Percentiles rank a stretch among this genome's conserved stretches.
Conservation (phyloP, 2,113 vertebrate species). For the Rhinoptilus africanus region DNA sequence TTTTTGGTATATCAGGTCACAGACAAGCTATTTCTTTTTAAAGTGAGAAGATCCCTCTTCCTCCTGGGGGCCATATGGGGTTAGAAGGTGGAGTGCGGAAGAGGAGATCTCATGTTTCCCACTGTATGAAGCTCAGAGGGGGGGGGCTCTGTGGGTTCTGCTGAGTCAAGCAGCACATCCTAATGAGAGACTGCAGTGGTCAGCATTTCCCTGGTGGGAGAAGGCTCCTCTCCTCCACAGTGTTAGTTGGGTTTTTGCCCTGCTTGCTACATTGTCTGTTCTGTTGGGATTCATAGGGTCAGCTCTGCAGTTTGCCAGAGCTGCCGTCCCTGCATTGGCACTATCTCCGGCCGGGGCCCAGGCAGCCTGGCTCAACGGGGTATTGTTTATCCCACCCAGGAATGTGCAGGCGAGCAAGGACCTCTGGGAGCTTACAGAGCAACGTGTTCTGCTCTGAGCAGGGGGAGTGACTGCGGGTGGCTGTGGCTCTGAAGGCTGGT, state of each 20-base stretch:
- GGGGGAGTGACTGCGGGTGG: neutral
- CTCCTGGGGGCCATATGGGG: neutral
- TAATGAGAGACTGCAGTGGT: neutral
- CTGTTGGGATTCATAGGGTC: neutral
- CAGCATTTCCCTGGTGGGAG: neutral
- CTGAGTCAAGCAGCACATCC: neutral
- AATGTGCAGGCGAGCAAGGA: neutral
- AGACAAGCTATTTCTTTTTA: neutral
- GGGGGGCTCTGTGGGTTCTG: neutral
- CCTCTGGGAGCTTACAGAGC: neutral
- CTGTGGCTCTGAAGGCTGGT: neutral
- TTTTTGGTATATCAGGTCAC: neutral
- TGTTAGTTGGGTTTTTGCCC: neutral
- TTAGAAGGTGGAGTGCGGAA: neutral
- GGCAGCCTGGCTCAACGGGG: neutral
- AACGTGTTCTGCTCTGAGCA: neutral
- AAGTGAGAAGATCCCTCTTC: neutral
- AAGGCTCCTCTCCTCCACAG: neutral
- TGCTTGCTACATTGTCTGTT: neutral
- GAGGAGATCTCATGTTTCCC: neutral
- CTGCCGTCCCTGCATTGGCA: neutral
- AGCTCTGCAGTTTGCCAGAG: neutral
- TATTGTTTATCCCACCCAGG: conserved; percentile 22
- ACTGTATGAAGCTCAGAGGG: neutral
- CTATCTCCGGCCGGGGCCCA: neutral